These are phyloP conservation scores for Andrena minutula DNA, from an alignment of 2,888 invertebrate genomes.

Conservation along the genomic window DNA sequence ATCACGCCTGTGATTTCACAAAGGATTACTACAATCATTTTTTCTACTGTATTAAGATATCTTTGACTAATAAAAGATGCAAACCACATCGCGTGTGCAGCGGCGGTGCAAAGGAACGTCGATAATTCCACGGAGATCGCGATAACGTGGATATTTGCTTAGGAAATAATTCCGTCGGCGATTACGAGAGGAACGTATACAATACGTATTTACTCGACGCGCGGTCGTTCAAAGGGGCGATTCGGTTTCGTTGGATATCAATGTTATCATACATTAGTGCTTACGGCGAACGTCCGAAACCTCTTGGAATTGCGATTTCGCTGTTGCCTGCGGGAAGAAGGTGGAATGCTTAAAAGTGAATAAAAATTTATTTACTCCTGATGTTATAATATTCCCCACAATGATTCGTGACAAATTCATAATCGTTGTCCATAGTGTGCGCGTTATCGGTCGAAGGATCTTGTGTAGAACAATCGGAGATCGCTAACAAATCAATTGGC, in stretches of 20 bases:
- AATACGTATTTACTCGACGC: too few relatives aligned
- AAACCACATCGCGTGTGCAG: background rate
- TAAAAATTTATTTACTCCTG: conserved; percentile 61
- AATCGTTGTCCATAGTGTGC: conserved; percentile 55
- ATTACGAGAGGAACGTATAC: background rate
- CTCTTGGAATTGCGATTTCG: background rate
- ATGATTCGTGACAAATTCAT: conserved; percentile 51
- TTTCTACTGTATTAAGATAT: background rate
- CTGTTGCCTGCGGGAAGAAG: conserved; percentile 3
- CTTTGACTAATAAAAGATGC: background rate
- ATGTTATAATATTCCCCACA: conserved; percentile 60
- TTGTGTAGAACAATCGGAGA: conserved; percentile 45
- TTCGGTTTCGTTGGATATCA: background rate
- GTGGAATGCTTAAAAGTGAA: conserved; percentile 49
- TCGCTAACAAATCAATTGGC: conserved; percentile 37
- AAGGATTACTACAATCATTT: background rate
- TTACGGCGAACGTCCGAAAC: too few relatives aligned
- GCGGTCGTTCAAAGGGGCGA: too few relatives aligned
- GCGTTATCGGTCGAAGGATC: conserved; percentile 36
- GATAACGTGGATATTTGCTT: background rate
- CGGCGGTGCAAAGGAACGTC: background rate
- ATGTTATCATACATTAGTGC: background rate
- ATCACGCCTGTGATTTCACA: too few relatives aligned
- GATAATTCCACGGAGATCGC: background rate
- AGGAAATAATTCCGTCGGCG: background rate